phyloP scores from a whole-genome alignment of 2,888 invertebrate species.

The Smittia aterrima region DNA sequence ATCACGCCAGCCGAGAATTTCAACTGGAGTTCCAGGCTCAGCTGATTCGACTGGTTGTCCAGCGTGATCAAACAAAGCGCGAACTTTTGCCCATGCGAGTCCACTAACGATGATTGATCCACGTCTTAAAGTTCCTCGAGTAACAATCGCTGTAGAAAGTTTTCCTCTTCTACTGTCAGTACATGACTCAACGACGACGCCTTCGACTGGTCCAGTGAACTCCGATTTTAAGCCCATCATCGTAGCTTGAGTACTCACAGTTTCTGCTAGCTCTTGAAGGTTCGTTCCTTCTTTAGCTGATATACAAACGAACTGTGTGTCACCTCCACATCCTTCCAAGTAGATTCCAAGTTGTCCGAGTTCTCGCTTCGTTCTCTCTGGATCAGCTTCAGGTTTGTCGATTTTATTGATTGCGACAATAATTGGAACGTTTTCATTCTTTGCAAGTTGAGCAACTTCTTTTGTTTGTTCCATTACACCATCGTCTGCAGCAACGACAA shows the following conservation, averaged over 20 bases:
- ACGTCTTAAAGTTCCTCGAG: conserved; percentile 78
- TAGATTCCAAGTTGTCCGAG: conserved; percentile 76
- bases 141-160: conserved; percentile 78
- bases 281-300: conserved; percentile 86
- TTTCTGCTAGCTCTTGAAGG: conserved; percentile 75
- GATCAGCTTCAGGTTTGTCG: conserved; percentile 86
- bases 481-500: conserved; percentile 98
- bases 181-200: conserved; percentile 83
- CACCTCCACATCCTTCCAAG: conserved; percentile 87
- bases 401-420: conserved; percentile 98
- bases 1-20: conserved; percentile 88
- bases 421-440: conserved; percentile 80
- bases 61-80: conserved; percentile 75
- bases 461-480: conserved; percentile 98
- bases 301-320: conserved; percentile 84
- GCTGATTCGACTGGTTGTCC: conserved; percentile 67
- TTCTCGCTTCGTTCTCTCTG: conserved; percentile 74
- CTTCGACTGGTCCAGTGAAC: conserved; percentile 81
- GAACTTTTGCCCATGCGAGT: conserved; percentile 76
- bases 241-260: conserved; percentile 79
- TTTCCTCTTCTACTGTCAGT: conserved; percentile 69
- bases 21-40: conserved; percentile 77
- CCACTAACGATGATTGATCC: conserved; percentile 82
- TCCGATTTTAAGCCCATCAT: conserved; percentile 84
- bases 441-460: conserved; percentile 86